Evolutionary conservation across 1,140 invertebrate species (phyloP), one percentile per base, ranked within the genome.

Genomic region (Trichoplusia ni): DNA sequence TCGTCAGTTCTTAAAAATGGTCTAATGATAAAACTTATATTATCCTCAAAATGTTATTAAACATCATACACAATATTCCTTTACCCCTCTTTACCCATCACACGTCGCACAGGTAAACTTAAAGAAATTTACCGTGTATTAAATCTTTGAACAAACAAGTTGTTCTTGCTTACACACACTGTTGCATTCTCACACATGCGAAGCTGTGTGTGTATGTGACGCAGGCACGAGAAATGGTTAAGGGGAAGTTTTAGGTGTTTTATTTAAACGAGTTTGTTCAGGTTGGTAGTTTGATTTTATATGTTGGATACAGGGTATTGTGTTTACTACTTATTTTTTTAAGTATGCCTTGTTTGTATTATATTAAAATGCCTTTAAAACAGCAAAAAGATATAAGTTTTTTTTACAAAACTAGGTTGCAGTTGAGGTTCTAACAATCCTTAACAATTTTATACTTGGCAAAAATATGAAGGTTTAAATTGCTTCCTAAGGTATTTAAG

Each of bases 111-210:
- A 84, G 84, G 83, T 87, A 58, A 90, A 86, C 83, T 77, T 77
- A 79, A 84, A 89, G 87, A 89, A 89, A 86, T 86, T 85, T 83
- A 83, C 86, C 82, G 80, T 75, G 86, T 84, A 90, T 87, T 90
- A 90, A 90, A 90, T 90, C 86, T 90, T 77, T 89, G 87, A 89
- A 76, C 86, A 90, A 90, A 90, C 87, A 89, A 86, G 73, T 89
- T 90, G 85, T 86, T 87, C 84, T 71, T 84, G 79, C 81, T 82
- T 81, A 83, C 84, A 67, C 47, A 47, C 44, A 75, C 65, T 46
- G 62, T 33, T n/a, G 42, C 29, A 62, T 46, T 44, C 27, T 46
- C 63, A 49, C 64, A 69, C 64, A 60, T 59, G 25, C 19, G 33
- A n/a, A 29, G 53, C 46, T n/a, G 53, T 27, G 49, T 62, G 35